Evolutionary conservation across 2,797 vertebrate genomes (phyloP).

Genomic region (Mionectes olivaceus): DNA sequence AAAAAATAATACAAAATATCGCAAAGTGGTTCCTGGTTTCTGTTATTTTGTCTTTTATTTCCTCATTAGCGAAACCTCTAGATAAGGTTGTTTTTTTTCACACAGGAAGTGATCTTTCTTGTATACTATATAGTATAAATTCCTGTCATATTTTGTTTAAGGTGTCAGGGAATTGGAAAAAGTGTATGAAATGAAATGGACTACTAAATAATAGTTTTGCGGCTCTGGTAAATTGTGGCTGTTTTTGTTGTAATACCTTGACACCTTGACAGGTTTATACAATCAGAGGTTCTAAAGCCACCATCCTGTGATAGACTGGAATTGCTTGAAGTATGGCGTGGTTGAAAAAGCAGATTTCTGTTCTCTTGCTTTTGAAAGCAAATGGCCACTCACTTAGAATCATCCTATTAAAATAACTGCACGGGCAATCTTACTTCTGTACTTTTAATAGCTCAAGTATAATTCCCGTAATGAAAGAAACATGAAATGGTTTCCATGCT

Average conservation of each 20-base stretch:
- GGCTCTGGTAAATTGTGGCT: slow-evolving; percentile 63
- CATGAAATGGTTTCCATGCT: slow-evolving; percentile 69
- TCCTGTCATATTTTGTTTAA: slow-evolving; percentile 75
- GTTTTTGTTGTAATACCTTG: slow-evolving; percentile 71
- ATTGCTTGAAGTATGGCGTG: slow-evolving; percentile 40
- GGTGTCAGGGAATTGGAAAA: slow-evolving; percentile 69
- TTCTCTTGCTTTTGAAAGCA: slow-evolving; percentile 50
- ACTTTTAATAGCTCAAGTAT: slow-evolving; percentile 72
- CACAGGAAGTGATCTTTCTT: slow-evolving; percentile 48
- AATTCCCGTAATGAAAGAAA: slow-evolving; percentile 74
- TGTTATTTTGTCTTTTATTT: slow-evolving; percentile 14
- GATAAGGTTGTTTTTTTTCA: background rate
- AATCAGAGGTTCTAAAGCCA: slow-evolving; percentile 66
- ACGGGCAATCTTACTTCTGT: slow-evolving; percentile 58
- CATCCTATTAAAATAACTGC: slow-evolving; percentile 66
- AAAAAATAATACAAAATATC: background rate
- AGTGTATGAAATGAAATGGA: slow-evolving; percentile 78
- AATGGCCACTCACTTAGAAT: slow-evolving; percentile 31
- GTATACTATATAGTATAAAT: slow-evolving; percentile 64
- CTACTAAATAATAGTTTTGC: slow-evolving; percentile 70
- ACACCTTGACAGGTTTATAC: slow-evolving; percentile 71
- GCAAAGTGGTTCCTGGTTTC: background rate
- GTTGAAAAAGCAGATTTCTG: slow-evolving; percentile 40
- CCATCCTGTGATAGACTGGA: slow-evolving; percentile 61
- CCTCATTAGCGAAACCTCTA: slow-evolving; percentile 10